These are phyloP conservation scores for Mormoops blainvillei DNA, from an alignment of 2,113 vertebrate genomes.

Conservation along the genomic window DNA sequence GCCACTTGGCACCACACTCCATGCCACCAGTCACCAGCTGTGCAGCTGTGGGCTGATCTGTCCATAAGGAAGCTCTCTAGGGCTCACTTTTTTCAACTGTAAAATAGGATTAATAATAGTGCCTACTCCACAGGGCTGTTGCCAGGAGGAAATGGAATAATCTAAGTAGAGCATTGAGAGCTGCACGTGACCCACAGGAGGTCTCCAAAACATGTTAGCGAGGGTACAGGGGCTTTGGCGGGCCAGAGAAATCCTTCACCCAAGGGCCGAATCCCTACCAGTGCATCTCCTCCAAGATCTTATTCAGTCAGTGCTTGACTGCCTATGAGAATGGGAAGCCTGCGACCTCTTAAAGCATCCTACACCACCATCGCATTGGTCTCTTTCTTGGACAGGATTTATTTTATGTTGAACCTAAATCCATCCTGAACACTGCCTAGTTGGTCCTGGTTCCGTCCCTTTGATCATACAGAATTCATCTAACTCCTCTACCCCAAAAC, in stretches of 20 bases:
- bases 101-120: background rate
- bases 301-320: background rate
- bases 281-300: background rate
- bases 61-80: background rate
- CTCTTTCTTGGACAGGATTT: background rate
- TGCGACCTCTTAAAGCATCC: background rate
- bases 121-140: background rate
- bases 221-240: background rate
- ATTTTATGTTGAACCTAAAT: background rate
- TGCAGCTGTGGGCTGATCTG: background rate
- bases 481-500: background rate
- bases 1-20: background rate
- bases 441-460: background rate
- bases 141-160: background rate
- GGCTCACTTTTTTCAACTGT: background rate
- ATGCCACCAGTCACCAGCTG: background rate
- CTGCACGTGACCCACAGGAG: background rate
- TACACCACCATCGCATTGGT: background rate
- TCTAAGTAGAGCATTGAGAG: background rate
- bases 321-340: background rate
- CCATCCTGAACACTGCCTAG: background rate
- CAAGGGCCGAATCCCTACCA: background rate
- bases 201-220: background rate
- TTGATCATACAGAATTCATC: background rate
- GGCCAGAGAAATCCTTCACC: background rate